Evolutionary conservation across 2,797 vertebrate genomes (phyloP).

Genomic region (Danio choprae): DNA sequence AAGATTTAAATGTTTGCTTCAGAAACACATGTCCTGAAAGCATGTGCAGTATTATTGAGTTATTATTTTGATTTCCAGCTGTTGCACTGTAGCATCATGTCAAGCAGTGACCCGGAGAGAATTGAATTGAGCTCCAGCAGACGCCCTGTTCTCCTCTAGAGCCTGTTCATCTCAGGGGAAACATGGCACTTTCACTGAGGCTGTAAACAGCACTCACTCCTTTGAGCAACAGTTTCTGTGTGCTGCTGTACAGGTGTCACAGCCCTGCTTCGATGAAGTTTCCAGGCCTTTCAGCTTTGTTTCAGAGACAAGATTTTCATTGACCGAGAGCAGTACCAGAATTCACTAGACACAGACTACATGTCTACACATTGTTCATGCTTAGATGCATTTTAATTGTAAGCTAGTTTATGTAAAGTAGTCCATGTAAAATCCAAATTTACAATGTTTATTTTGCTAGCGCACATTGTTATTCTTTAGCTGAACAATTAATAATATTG

Average conservation of each 20-base stretch:
- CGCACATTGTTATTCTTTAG: too few species aligned
- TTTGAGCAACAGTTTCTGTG: slow-evolving; percentile 17
- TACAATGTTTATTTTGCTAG: too few species aligned
- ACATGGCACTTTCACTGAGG: slow-evolving; percentile 18
- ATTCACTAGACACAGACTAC: too few species aligned
- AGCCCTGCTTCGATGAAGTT: not conserved
- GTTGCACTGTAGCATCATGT: slow-evolving; percentile 29
- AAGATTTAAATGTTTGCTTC: not conserved
- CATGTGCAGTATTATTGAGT: not conserved
- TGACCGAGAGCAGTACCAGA: not conserved
- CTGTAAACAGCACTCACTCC: slow-evolving; percentile 33
- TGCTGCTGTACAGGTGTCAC: not conserved
- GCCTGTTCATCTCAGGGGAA: slow-evolving; percentile 32
- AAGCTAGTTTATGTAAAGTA: too few species aligned
- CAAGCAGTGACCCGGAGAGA: slow-evolving; percentile 43
- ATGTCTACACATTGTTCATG: too few species aligned
- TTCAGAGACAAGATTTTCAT: not conserved
- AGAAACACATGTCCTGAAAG: not conserved
- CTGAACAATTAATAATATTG: too few species aligned
- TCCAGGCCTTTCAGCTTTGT: not conserved
- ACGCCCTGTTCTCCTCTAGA: slow-evolving; percentile 43
- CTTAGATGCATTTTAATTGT: too few species aligned
- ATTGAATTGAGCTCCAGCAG: slow-evolving; percentile 12
- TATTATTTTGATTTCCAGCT: slow-evolving; percentile 38
- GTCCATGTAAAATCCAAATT: too few species aligned